These are phyloP conservation scores for Bactericera cockerelli DNA, from an alignment of 1,140 invertebrate species.

Conservation along the genomic window DNA sequence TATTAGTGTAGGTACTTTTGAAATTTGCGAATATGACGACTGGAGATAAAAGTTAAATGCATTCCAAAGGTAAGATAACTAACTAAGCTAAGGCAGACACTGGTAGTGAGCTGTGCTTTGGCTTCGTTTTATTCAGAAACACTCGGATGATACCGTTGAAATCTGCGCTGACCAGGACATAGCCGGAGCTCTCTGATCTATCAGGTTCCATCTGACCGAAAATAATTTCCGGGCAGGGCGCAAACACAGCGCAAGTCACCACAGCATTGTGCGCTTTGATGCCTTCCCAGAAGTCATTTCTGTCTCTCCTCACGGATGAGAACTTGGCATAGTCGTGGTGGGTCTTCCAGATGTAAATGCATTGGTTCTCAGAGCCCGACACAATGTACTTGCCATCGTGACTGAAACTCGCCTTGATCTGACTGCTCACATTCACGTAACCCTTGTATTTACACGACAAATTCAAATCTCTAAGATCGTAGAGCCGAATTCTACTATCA, in stretches of 20 bases:
- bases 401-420: slow-evolving; percentile 93
- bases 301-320: slow-evolving; percentile 78
- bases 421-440: slow-evolving; percentile 91
- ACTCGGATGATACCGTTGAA: slow-evolving; percentile 94
- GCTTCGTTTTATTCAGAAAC: slow-evolving; percentile 84
- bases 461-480: slow-evolving; percentile 89
- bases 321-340: slow-evolving; percentile 93
- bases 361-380: slow-evolving; percentile 95
- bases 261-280: slow-evolving; percentile 93
- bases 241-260: slow-evolving; percentile 93
- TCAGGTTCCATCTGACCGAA: slow-evolving; percentile 53
- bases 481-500: slow-evolving; percentile 89
- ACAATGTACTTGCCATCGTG: slow-evolving; percentile 95
- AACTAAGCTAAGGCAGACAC: slow-evolving; percentile 53
- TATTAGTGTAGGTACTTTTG: no score
- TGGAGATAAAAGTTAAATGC: no score
- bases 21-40: no score
- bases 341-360: slow-evolving; percentile 94
- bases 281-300: slow-evolving; percentile 96
- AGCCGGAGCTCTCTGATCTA: slow-evolving; percentile 44
- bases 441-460: slow-evolving; percentile 92
- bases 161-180: slow-evolving; percentile 92
- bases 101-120: slow-evolving; percentile 78
- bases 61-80: no score
- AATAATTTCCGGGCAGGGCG: slow-evolving; percentile 85